Evolutionary conservation across 2,888 invertebrate genomes (phyloP).

Genomic region (Cyrtodaria siliqua): DNA sequence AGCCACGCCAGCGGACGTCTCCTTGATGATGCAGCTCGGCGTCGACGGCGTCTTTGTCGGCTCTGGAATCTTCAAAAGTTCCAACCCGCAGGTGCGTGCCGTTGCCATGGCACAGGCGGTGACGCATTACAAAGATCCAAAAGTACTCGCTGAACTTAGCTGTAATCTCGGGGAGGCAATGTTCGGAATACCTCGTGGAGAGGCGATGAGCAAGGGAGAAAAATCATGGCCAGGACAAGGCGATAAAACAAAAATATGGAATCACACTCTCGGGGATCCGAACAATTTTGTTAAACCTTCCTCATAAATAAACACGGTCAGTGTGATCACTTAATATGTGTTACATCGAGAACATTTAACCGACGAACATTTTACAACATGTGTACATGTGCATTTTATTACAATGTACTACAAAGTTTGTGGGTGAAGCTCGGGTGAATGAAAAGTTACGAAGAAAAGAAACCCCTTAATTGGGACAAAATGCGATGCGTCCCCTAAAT

Average conservation of each 20-base stretch:
- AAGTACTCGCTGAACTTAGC: conserved; percentile 78
- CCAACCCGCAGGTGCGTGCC: conserved; percentile 78
- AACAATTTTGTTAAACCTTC: conserved; percentile 25
- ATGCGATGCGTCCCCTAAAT: too few relatives aligned
- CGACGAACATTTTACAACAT: too few relatives aligned
- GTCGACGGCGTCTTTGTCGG: conserved; percentile 85
- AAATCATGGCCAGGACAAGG: conserved; percentile 37
- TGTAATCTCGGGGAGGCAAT: conserved; percentile 82
- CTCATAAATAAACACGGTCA: too few relatives aligned
- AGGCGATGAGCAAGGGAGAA: conserved; percentile 29
- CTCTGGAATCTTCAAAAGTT: conserved; percentile 84
- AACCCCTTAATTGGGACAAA: too few relatives aligned
- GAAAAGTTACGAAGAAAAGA: too few relatives aligned
- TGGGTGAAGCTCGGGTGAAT: too few relatives aligned
- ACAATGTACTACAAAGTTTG: too few relatives aligned
- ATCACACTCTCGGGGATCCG: conserved; percentile 69
- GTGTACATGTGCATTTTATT: too few relatives aligned
- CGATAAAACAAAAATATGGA: conserved; percentile 70
- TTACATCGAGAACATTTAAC: too few relatives aligned
- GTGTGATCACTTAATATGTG: too few relatives aligned
- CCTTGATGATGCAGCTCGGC: conserved; percentile 84
- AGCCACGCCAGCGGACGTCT: conserved; percentile 84
- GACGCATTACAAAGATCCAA: conserved; percentile 81
- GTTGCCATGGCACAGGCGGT: conserved; percentile 83
- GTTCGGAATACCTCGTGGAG: conserved; percentile 72